Base-by-base conservation (phyloP, 2,113 vertebrate species). In the Nanorana parkeri region DNA sequence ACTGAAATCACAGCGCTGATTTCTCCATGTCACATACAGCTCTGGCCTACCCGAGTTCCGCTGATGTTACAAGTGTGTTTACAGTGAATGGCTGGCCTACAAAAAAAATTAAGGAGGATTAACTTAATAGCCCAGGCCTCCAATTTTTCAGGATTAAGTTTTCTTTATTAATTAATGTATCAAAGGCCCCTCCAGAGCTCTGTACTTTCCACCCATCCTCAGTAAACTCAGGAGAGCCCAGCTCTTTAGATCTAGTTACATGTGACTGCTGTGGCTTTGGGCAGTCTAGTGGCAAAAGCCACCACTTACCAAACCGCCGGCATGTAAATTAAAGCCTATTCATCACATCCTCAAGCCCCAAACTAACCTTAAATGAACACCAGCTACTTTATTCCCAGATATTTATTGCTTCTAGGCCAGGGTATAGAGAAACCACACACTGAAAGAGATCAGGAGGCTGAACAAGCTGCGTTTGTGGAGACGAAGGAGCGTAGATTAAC, bases 251-350 rank as follows among this genome's bases (percentile, higher is more conserved):
- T 28, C 41, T 84, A 74, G 85, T 84, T 47, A 69, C 73, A 77
- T 79, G 83, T 85, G 81, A 84, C 56, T 88, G 86, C 73, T 83
- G 84, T 75, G 77, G 68, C 77, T 83, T 54, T n/a, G 86, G 80
- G 68, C 36, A 84, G 77, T 85, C 0, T 0, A 86, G 84, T 83
- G 79, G 75, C 84, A 89, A 85, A 79, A 28, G 0, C 86, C 0
- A 81, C 80, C 0, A 7, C 82, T 85, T 73, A 41, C 85, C 77
- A 85, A 87, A 79, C 85, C 89, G 86, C 88, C 78, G 87, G 86
- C 83, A 86, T 89, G 88, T 88, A 89, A 89, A 84, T 0, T 85
- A 84, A 89, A 90, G 77, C 72, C 83, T 85, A 90, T 88, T 86
- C 85, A 88, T 88, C 87, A 89, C 80, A 84, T 69, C 80, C 83